phyloP scores from a whole-genome alignment of 2,888 invertebrate genomes.

The Xestia c-nigrum region DNA sequence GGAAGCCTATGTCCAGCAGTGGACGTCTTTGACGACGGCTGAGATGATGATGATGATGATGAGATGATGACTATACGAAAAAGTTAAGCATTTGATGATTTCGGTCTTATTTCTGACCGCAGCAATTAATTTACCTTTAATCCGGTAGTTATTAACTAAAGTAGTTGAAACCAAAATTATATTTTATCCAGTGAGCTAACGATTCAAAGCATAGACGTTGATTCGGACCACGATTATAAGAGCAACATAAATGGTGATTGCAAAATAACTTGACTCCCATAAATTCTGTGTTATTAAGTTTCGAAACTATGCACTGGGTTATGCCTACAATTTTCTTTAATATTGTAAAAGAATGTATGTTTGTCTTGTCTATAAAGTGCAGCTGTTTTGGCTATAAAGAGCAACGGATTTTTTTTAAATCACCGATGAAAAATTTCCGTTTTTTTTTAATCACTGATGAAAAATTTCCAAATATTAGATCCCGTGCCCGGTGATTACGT shows the following conservation, averaged over 20 bases:
- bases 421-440: no score
- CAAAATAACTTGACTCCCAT: constrained; percentile 39
- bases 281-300: constrained; percentile 49
- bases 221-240: constrained; percentile 27
- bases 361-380: neutral
- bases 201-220: constrained; percentile 9
- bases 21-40: no score
- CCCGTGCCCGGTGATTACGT: no score
- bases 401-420: no score
- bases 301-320: constrained; percentile 24
- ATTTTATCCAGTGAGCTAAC: neutral
- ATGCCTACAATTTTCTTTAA: constrained; percentile 29
- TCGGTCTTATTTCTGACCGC: neutral
- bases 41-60: no score
- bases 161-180: constrained; percentile 5
- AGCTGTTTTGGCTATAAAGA: no score
- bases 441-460: no score
- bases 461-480: no score
- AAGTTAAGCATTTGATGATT: neutral
- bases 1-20: no score
- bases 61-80: neutral
- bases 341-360: constrained; percentile 2
- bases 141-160: neutral
- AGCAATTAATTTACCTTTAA: neutral
- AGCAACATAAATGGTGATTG: constrained; percentile 29